A percentile compares a stretch with the other conserved stretches of the same genome.
Conservation (phyloP, 2,888 invertebrate genomes). For the Anthophora plumipes region DNA sequence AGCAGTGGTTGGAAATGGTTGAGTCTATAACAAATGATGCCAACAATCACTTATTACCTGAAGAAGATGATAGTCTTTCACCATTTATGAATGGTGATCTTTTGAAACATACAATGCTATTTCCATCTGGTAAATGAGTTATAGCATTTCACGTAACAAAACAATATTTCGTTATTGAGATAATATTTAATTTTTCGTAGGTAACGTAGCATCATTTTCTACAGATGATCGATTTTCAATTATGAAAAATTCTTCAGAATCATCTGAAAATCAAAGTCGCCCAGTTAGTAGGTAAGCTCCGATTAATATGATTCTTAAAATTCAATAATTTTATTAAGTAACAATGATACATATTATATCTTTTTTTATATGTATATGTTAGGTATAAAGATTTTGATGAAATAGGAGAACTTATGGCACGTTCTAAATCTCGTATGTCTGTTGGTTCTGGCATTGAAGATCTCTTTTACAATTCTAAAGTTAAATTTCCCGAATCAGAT, state of each 20-base stretch:
- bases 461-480: slow-evolving; percentile 79
- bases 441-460: slow-evolving; percentile 81
- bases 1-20: slow-evolving; percentile 99
- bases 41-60: slow-evolving; percentile 84
- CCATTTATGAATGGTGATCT: slow-evolving; percentile 92
- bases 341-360: background rate
- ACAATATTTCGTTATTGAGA: slow-evolving; percentile 2
- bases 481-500: slow-evolving; percentile 80
- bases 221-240: slow-evolving; percentile 79
- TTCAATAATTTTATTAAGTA: background rate
- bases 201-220: slow-evolving; percentile 76
- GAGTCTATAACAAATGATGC: slow-evolving; percentile 89
- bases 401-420: slow-evolving; percentile 82
- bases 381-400: slow-evolving; percentile 87
- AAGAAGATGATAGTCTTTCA: slow-evolving; percentile 89
- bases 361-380: slow-evolving; percentile 36
- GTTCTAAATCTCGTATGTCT: slow-evolving; percentile 82
- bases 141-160: slow-evolving; percentile 3
- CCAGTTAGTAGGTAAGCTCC: slow-evolving; percentile 83
- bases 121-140: slow-evolving; percentile 83
- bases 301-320: background rate
- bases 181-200: slow-evolving; percentile 58
- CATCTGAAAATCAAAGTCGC: slow-evolving; percentile 84
- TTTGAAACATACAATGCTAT: slow-evolving; percentile 87
- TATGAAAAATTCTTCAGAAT: slow-evolving; percentile 80